Evolutionary conservation across 2,113 vertebrate species (phyloP).

Genomic region (Vanacampus margaritifer): DNA sequence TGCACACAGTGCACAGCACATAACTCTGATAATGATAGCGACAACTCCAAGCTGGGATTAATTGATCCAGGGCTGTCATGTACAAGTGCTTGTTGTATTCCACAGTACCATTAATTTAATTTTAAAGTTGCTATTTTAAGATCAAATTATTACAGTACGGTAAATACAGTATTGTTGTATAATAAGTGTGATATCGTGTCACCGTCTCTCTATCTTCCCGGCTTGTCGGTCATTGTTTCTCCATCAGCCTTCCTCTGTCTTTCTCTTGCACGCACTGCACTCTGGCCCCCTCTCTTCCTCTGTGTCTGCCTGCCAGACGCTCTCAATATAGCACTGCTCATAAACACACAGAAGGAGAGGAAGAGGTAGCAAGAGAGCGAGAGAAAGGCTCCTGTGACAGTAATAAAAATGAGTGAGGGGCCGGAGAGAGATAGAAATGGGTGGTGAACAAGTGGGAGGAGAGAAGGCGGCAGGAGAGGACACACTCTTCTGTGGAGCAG

Average conservation of each 20-base stretch:
- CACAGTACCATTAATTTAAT: neutral
- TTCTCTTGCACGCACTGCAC: slow-evolving; percentile 49
- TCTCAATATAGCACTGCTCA: slow-evolving; percentile 90
- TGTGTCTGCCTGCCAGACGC: slow-evolving; percentile 84
- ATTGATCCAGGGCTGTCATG: no score
- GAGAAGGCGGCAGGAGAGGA: slow-evolving; percentile 41
- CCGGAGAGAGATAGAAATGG: slow-evolving; percentile 58
- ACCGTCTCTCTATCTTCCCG: slow-evolving; percentile 7
- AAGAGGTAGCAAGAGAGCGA: slow-evolving; percentile 36
- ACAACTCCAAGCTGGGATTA: neutral
- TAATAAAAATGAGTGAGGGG: slow-evolving; percentile 66
- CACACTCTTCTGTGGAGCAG: slow-evolving; percentile 42
- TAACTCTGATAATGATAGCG: neutral
- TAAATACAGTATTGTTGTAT: neutral
- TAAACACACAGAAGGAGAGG: slow-evolving; percentile 73
- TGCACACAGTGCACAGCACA: neutral
- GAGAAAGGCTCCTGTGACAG: slow-evolving; percentile 61
- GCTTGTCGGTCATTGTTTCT: slow-evolving; percentile 12
- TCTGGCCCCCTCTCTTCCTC: slow-evolving; percentile 59
- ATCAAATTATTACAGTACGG: neutral
- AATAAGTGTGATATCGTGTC: slow-evolving; percentile 6
- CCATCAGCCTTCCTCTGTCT: slow-evolving; percentile 26
- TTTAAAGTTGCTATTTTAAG: neutral
- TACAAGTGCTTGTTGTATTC: neutral
- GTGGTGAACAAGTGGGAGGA: slow-evolving; percentile 61